Percentiles rank a stretch among this genome's conserved stretches.
Conservation (phyloP, 2,113 vertebrate genomes). For the Piaya cayana region DNA sequence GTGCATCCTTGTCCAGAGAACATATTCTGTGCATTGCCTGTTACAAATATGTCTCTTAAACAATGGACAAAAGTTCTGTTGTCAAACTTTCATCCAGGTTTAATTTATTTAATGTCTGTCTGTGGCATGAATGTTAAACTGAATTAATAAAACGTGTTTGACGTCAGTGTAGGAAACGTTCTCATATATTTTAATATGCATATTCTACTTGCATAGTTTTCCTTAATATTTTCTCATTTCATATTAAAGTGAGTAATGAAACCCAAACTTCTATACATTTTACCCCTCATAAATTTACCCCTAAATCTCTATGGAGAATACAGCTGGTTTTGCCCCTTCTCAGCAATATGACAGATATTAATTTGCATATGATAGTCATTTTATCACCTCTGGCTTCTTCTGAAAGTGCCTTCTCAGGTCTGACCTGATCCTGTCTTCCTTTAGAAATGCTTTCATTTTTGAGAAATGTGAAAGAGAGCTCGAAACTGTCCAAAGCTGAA, state of each 20-base stretch:
- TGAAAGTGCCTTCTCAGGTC: background rate
- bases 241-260: background rate
- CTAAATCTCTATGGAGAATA: background rate
- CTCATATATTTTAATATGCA: background rate
- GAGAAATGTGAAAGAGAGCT: background rate
- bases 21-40: background rate
- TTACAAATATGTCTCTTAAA: background rate
- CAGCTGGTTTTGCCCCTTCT: conserved; percentile 20
- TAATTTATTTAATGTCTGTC: background rate
- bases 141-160: background rate
- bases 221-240: background rate
- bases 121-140: background rate
- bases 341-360: background rate
- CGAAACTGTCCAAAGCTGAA: background rate
- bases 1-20: background rate
- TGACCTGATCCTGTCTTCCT: background rate
- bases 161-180: background rate
- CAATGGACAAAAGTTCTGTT: background rate
- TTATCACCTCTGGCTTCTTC: background rate
- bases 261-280: background rate
- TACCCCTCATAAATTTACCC: background rate
- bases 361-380: background rate
- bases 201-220: background rate
- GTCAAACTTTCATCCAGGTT: background rate
- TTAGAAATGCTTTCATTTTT: background rate